A percentile compares a stretch with the other conserved stretches of the same genome.
These are phyloP conservation scores for Anisognathus igniventris DNA, from an alignment of 2,797 vertebrate genomes.

Conservation along the genomic window DNA sequence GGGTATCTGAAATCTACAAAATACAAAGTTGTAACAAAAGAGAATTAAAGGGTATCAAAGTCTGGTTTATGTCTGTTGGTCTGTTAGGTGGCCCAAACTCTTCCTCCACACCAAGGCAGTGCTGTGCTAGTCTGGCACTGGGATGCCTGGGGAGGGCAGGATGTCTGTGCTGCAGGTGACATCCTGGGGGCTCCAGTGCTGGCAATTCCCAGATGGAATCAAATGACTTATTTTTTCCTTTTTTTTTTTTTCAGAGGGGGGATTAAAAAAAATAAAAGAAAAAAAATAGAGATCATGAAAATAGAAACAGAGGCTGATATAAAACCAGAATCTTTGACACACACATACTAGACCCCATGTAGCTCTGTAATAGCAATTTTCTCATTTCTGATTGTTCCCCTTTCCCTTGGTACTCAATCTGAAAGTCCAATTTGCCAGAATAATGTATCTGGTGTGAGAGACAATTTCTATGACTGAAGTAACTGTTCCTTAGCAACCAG, in stretches of 20 bases:
- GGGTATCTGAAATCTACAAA: not conserved
- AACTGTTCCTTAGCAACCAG: conserved; percentile 54
- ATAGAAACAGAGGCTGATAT: not conserved
- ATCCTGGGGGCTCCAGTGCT: too few relatives aligned
- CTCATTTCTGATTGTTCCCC: conserved; percentile 47
- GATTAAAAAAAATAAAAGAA: rapidly evolving
- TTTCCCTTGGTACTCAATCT: conserved; percentile 57
- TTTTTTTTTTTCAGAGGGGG: rapidly evolving
- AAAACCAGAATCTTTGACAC: conserved; percentile 13
- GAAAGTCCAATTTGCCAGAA: conserved; percentile 62
- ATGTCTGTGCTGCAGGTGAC: too few relatives aligned
- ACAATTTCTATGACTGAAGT: conserved; percentile 34
- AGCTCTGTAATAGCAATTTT: conserved; percentile 48
- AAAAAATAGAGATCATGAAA: not conserved
- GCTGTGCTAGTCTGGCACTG: too few relatives aligned
- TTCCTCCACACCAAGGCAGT: too few relatives aligned
- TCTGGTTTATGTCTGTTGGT: too few relatives aligned
- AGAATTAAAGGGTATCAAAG: not conserved
- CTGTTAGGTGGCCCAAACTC: too few relatives aligned
- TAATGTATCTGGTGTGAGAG: conserved; percentile 55
- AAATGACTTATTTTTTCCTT: not conserved
- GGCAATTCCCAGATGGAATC: too few relatives aligned
- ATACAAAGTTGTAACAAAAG: not conserved
- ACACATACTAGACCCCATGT: conserved; percentile 3
- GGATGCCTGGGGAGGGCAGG: too few relatives aligned